Conservation (phyloP, 2,113 vertebrate species). For the Delphinapterus leucas region DNA sequence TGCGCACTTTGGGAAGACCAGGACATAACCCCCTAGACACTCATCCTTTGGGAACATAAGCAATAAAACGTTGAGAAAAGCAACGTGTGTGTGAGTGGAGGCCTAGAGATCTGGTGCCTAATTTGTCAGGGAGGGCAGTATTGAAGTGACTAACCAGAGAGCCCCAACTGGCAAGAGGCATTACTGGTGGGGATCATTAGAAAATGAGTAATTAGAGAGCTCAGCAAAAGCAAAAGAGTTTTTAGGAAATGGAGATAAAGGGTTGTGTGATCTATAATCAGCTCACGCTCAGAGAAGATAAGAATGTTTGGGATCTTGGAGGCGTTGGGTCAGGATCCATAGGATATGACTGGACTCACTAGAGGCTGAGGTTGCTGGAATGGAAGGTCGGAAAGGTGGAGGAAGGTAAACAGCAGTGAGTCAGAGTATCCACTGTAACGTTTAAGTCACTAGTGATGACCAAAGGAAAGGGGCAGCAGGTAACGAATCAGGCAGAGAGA, state of each 20-base stretch:
- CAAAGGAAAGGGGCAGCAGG: not conserved
- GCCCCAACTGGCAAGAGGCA: not conserved
- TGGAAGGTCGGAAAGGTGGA: not conserved
- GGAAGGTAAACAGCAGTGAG: not conserved
- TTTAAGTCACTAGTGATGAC: not conserved
- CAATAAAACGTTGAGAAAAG: not conserved
- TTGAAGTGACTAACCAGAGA: not conserved
- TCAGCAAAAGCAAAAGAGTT: not conserved
- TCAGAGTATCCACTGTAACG: not conserved
- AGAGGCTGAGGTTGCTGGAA: not conserved
- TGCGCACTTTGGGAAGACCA: not conserved
- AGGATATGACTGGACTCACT: slow-evolving; percentile 20
- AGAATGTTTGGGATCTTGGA: not conserved
- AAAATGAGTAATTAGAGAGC: not conserved
- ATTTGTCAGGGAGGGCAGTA: not conserved
- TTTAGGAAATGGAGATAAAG: not conserved
- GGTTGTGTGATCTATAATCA: not conserved
- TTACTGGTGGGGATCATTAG: not conserved
- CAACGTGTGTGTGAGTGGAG: not conserved
- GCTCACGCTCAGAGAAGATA: not conserved
- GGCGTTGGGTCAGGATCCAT: not conserved
- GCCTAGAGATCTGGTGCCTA: not conserved
- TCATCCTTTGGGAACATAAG: not conserved
- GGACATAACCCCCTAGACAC: not conserved
- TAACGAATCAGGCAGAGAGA: not conserved